A percentile compares a stretch with the other conserved stretches of the same genome.
Conservation (phyloP, 1,140 invertebrate species). For the Drosophila ogumai region DNA sequence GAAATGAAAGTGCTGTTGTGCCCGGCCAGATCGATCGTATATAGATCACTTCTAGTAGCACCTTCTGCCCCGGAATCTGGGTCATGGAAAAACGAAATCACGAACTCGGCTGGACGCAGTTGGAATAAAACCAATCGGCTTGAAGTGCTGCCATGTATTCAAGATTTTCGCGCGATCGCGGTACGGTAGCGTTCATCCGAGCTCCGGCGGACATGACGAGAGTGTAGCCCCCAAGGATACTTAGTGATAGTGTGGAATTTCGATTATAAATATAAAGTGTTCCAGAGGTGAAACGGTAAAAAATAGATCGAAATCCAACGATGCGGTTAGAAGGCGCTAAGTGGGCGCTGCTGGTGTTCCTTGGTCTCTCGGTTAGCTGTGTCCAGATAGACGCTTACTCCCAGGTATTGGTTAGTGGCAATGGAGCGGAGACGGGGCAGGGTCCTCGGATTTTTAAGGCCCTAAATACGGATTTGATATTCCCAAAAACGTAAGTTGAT, state of each 20-base stretch:
- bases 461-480: constrained; percentile 80
- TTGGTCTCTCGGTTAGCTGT: constrained; percentile 27
- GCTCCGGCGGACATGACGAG: constrained; percentile 54
- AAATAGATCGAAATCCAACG: constrained; percentile 1
- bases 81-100: constrained; percentile 80
- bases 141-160: constrained; percentile 49
- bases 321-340: constrained; percentile 48
- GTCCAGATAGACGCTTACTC: constrained; percentile 53
- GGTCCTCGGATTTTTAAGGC: constrained; percentile 81
- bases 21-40: constrained; percentile 35
- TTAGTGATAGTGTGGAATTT: constrained; percentile 8
- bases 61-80: constrained; percentile 58
- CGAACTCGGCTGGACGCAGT: constrained; percentile 16
- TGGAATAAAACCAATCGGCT: constrained; percentile 66
- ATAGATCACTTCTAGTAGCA: constrained; percentile 78
- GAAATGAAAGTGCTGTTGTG: constrained; percentile 77
- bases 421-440: constrained; percentile 27
- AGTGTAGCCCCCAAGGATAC: constrained; percentile 29
- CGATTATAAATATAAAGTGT: constrained; percentile 14
- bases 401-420: constrained; percentile 58
- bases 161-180: constrained; percentile 53
- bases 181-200: constrained; percentile 26
- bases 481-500: constrained; percentile 74
- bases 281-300: constrained; percentile 21
- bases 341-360: constrained; percentile 39